Conservation (phyloP, 2,113 vertebrate genomes). For the Neogobius melanostomus region DNA sequence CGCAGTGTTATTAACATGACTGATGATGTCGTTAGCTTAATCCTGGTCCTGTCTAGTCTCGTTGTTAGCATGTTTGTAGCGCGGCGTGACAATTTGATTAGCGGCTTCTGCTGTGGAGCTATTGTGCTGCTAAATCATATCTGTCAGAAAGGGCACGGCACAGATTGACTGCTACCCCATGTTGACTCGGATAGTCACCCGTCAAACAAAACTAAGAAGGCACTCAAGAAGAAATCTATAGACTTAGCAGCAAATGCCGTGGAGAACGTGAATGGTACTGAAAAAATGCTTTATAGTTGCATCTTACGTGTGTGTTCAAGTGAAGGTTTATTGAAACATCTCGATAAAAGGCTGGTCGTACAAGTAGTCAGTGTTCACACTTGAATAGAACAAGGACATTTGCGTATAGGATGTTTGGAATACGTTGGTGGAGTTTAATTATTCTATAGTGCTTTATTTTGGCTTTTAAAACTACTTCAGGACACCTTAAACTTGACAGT, state of each 20-base stretch:
- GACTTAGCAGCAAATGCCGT: neutral
- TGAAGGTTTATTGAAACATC: neutral
- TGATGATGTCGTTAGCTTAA: constrained; percentile 60
- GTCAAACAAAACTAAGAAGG: constrained; percentile 16
- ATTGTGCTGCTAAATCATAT: constrained; percentile 50
- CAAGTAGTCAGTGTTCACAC: neutral
- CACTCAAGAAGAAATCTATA: constrained; percentile 5
- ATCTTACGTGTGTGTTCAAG: neutral
- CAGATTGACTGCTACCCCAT: constrained; percentile 36
- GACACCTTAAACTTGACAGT: too few species aligned
- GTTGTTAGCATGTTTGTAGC: constrained; percentile 61
- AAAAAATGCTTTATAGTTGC: neutral
- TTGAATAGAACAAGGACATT: neutral
- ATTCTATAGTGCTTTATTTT: too few species aligned
- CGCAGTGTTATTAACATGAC: constrained; percentile 53
- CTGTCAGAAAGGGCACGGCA: constrained; percentile 42
- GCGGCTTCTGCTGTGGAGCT: constrained; percentile 36
- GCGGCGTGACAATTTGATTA: constrained; percentile 63
- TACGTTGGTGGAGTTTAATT: too few species aligned
- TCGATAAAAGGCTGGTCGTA: neutral
- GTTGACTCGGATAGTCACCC: constrained; percentile 30
- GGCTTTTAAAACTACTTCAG: too few species aligned
- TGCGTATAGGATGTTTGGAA: too few species aligned
- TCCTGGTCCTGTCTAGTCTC: constrained; percentile 35
- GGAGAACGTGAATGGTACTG: too few species aligned